phyloP scores from a whole-genome alignment of 2,888 invertebrate genomes.

The Tenodera sinensis region DNA sequence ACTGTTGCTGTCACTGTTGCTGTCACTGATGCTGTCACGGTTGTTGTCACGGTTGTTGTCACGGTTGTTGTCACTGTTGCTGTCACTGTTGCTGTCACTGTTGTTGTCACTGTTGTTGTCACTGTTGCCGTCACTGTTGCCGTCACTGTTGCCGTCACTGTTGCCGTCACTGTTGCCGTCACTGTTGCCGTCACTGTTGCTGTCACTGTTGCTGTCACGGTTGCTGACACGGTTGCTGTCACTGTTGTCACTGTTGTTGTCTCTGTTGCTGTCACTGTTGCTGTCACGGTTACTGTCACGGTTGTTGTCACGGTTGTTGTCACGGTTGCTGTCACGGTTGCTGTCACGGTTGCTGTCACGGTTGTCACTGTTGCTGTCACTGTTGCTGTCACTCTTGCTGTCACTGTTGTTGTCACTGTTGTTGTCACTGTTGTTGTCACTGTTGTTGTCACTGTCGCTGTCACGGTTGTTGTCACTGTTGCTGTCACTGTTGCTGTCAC shows the following conservation, averaged over 20 bases:
- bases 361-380: too few species aligned
- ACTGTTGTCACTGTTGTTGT: too few species aligned
- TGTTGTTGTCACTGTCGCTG: slow-evolving; percentile 3
- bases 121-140: neutral
- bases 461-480: too few species aligned
- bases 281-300: too few species aligned
- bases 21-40: too few species aligned
- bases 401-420: too few species aligned
- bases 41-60: too few species aligned
- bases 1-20: slow-evolving; percentile 9
- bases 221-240: too few species aligned
- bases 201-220: too few species aligned
- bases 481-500: neutral
- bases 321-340: slow-evolving; percentile 12
- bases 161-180: slow-evolving; percentile 1
- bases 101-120: neutral
- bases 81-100: slow-evolving; percentile 8
- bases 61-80: too few species aligned
- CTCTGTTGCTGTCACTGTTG: slow-evolving; percentile 14
- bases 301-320: too few species aligned
- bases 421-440: slow-evolving; percentile 9
- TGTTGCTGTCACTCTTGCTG: too few species aligned
- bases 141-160: neutral
- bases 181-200: neutral
- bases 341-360: slow-evolving; percentile 4